phyloP scores from a whole-genome alignment of 2,888 invertebrate species.

The Itoplectis maculator region DNA sequence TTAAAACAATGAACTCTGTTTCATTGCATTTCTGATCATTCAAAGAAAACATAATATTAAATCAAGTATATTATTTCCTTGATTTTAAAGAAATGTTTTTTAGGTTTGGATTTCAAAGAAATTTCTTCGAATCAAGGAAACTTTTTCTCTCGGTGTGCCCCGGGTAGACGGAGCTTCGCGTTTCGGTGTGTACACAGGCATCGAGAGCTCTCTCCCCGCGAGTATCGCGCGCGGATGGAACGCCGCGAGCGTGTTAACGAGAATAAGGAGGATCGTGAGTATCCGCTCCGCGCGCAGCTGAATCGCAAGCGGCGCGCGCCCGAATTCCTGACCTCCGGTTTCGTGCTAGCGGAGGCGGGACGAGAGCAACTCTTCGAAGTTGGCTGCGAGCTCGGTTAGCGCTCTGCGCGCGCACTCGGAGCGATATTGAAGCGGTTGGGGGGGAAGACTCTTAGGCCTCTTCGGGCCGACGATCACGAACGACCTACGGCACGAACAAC shows the following conservation, averaged over 20 bases:
- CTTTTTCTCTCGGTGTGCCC: too few species aligned
- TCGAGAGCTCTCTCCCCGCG: too few species aligned
- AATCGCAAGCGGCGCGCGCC: slow-evolving; percentile 59
- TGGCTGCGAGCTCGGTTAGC: slow-evolving; percentile 24
- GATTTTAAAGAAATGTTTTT: too few species aligned
- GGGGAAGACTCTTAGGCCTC: slow-evolving; percentile 24
- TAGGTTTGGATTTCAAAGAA: too few species aligned
- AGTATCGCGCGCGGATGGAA: neutral
- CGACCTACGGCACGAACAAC: slow-evolving; percentile 57
- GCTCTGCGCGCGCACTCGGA: slow-evolving; percentile 20
- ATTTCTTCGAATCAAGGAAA: too few species aligned
- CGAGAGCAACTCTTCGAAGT: too few species aligned
- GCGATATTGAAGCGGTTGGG: slow-evolving; percentile 20
- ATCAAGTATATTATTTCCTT: too few species aligned
- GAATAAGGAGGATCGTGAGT: slow-evolving; percentile 33
- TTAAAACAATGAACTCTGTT: too few species aligned
- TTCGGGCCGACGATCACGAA: slow-evolving; percentile 61
- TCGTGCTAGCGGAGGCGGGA: slow-evolving; percentile 58
- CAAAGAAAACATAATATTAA: too few species aligned
- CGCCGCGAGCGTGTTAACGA: slow-evolving; percentile 37
- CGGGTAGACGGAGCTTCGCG: too few species aligned
- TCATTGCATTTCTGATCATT: too few species aligned
- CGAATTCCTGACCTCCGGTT: slow-evolving; percentile 66
- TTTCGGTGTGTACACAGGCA: too few species aligned
- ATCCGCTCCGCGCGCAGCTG: slow-evolving; percentile 3